Base-by-base conservation (phyloP, 2,888 invertebrate species). In the Scaptomyza parva region DNA sequence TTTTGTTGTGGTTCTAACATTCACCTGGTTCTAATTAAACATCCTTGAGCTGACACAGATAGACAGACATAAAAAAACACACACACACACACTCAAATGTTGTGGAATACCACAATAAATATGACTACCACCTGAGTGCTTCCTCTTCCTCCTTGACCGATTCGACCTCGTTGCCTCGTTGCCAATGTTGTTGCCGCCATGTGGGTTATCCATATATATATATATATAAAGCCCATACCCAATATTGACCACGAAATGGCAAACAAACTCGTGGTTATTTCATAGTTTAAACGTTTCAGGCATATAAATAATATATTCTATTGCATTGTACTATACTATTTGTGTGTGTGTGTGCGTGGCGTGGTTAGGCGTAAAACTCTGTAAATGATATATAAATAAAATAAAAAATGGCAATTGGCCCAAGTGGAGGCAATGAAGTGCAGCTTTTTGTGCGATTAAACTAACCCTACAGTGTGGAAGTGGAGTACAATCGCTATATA, bases 211-310 rank as follows among this genome's bases (percentile, higher is more conserved):
- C 82, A 86, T 52, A 54, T 26, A 39, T 24, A 39, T 1, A 37
- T 24, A 61, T n/a, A 22, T 12, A 20, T 47, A 33, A 24, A 22
- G 17, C 7, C 14, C 11, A 17, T 44, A 17, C 12, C 30, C 7
- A 35, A 44, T 65, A 79, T 79, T 84, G 76, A 84, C 87, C 87
- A 84, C 85, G 62, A 78, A 69, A 76, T 67, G 73, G 81, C 78
- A 80, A 77, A 77, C 78, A 77, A 80, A 65, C 57, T 57, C 57
- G 66, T 67, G 75, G 86, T 65, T 80, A 63, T 86, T 73, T 65
- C 74, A 83, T 72, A 72, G 80, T 55, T 83, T 62, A 69, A 76
- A 76, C 70, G 69, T 70, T 70, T 47, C 65, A n/a, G 59, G 73
- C 61, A 73, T 70, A 81, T 81, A 80, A 83, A 82, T 80, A 86